phyloP scores from a whole-genome alignment of 2,888 invertebrate genomes.

The Steinernema carpocapsae region DNA sequence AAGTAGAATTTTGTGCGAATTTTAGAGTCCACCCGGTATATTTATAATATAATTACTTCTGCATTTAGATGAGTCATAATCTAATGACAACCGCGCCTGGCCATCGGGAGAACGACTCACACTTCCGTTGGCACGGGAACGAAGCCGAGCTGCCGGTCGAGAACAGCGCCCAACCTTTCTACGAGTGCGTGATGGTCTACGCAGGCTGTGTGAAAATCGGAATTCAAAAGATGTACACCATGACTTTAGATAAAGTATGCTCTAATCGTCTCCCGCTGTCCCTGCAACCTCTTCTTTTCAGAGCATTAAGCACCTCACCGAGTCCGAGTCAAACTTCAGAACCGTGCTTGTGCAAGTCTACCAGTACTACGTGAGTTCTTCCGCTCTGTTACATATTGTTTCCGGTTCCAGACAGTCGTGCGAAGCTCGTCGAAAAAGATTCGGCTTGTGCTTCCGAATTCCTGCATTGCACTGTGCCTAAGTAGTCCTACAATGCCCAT shows the following conservation, averaged over 20 bases:
- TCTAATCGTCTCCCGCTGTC: not conserved
- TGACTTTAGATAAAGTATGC: slow-evolving; percentile 1
- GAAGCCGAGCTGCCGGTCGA: not conserved
- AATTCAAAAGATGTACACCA: not conserved
- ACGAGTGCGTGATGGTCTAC: slow-evolving; percentile 18
- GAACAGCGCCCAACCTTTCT: not conserved
- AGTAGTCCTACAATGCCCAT: slow-evolving; percentile 6
- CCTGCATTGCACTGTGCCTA: not conserved
- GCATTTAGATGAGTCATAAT: no score
- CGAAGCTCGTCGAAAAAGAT: not conserved
- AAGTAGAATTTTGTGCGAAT: no score
- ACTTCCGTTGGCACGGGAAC: not conserved
- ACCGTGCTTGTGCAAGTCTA: slow-evolving; percentile 16
- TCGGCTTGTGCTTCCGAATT: not conserved
- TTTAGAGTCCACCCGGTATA: no score
- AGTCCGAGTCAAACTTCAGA: not conserved
- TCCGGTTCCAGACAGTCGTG: not conserved
- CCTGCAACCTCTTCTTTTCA: not conserved
- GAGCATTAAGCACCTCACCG: slow-evolving; percentile 19
- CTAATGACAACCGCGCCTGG: no score
- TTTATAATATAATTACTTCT: no score
- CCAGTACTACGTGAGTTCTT: not conserved
- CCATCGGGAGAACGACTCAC: not conserved
- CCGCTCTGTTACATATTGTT: not conserved
- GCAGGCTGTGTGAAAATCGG: not conserved